These are phyloP conservation scores for Dasypus novemcinctus DNA, from an alignment of 2,113 vertebrate genomes.

Conservation along the genomic window DNA sequence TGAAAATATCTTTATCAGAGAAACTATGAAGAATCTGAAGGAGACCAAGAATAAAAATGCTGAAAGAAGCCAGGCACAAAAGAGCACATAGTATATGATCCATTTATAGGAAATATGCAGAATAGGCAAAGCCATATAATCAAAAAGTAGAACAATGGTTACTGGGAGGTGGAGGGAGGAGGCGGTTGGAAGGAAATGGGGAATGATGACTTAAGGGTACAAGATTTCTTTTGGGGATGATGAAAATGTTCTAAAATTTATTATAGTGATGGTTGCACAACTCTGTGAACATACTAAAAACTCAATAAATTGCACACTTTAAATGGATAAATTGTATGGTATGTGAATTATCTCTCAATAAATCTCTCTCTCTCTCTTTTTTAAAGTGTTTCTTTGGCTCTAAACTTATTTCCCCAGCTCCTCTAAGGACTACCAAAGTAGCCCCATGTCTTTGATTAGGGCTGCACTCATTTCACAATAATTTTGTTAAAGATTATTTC, in stretches of 20 bases:
- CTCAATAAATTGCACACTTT: background rate
- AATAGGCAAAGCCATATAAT: background rate
- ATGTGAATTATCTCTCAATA: background rate
- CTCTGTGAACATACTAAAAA: background rate
- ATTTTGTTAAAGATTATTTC: slow-evolving; percentile 25
- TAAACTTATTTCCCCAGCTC: background rate
- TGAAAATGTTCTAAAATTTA: background rate
- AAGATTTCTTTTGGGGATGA: background rate
- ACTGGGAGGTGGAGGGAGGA: too few species aligned
- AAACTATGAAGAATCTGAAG: background rate
- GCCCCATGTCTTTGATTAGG: background rate
- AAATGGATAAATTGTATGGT: background rate
- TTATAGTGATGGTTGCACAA: background rate
- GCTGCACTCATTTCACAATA: background rate
- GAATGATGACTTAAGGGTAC: background rate
- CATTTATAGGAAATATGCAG: background rate
- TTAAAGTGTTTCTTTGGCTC: background rate
- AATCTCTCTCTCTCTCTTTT: background rate
- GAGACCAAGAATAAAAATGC: background rate
- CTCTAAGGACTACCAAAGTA: background rate
- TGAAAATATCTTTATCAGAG: background rate
- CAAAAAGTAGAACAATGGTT: background rate
- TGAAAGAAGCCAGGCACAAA: background rate
- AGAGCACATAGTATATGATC: background rate
- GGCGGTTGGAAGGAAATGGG: accelerated